phyloP scores from a whole-genome alignment of 2,113 vertebrate genomes.

The Baryphthengus martii region DNA sequence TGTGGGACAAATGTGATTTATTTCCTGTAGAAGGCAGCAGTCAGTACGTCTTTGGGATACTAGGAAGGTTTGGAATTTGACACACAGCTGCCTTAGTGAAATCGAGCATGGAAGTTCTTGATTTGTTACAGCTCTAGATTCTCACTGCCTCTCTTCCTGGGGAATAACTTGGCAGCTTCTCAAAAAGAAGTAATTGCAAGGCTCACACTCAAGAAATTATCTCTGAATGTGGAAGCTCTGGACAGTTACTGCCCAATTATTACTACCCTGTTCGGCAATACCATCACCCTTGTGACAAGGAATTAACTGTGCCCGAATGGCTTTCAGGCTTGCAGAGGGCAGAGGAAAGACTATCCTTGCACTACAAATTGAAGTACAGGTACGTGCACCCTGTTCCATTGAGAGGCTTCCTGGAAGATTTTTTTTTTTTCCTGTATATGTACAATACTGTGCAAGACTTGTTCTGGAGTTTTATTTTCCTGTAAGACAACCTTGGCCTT shows the following conservation, averaged over 20 bases:
- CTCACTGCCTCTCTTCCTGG: background rate
- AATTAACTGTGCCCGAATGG: constrained; percentile 14
- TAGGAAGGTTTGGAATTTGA: background rate
- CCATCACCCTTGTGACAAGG: background rate
- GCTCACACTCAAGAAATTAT: constrained; percentile 11
- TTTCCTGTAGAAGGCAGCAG: background rate
- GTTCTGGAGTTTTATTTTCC: background rate
- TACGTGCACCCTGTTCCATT: background rate
- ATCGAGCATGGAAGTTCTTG: background rate
- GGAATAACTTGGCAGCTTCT: constrained; percentile 36
- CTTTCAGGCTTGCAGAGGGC: background rate
- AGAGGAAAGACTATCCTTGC: background rate
- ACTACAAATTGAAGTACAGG: background rate
- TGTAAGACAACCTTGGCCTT: background rate
- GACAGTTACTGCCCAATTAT: constrained; percentile 32
- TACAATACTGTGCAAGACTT: background rate
- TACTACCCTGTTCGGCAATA: constrained; percentile 3
- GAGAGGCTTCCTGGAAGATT: background rate
- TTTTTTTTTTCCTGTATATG: background rate
- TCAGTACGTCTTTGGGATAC: background rate
- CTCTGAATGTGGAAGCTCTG: constrained; percentile 1
- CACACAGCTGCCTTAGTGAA: background rate
- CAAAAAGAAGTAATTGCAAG: constrained; percentile 42
- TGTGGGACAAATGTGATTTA: background rate
- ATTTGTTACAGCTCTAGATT: constrained; percentile 34